Base-by-base conservation (phyloP, 2,797 vertebrate species). In the Oceanodroma leucorhoa region DNA sequence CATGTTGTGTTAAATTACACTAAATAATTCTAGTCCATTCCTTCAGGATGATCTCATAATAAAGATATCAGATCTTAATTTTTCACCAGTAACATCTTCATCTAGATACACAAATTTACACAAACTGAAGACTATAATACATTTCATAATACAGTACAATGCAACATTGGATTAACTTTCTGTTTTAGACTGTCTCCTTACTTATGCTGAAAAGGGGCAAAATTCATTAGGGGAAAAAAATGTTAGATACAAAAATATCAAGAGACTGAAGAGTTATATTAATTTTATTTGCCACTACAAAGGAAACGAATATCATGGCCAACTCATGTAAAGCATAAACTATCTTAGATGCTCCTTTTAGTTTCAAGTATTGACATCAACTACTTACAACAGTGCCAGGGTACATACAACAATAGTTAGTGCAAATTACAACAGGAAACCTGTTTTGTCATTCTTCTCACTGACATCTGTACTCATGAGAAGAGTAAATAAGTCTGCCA, bases 81-180 rank as follows among this genome's bases (percentile, higher is more conserved):
- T 90, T 83, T 72, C 13, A 34, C 9, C 55, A n/a, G 18, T 71
- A 66, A 5, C 27, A 89, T 89, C 93, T 92, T 94, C 43, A 92
- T 38, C 58, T 55, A 78, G 30, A 36, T 48, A 86, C 55, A 53
- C 23, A 89, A 80, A 53, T 61, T 18, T 87, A n/a, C 51, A 45
- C 60, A 67, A 38, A n/a, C 29, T 78, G 71, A 93, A 88, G 83
- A 64, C 83, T 64, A 43, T 91, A 54, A 21, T 85, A 45, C 46
- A 53, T 53, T 62, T 81, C n/a, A 82, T 94, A 93, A 91, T 87
- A 86, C 17, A 43, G 48, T 45, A 89, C 29, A 70, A 10, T 78
- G 40, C 66, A 93, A 69, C 43, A 89, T 51, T 85, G 94, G 30
- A 87, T 92, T 48, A 94, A 84, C 90, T 89, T 95, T 67, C 90